Percentiles rank a stretch among this genome's conserved stretches.
Evolutionary conservation across 2,113 vertebrate genomes (phyloP).

Genomic region (Rhynchomys soricoides): DNA sequence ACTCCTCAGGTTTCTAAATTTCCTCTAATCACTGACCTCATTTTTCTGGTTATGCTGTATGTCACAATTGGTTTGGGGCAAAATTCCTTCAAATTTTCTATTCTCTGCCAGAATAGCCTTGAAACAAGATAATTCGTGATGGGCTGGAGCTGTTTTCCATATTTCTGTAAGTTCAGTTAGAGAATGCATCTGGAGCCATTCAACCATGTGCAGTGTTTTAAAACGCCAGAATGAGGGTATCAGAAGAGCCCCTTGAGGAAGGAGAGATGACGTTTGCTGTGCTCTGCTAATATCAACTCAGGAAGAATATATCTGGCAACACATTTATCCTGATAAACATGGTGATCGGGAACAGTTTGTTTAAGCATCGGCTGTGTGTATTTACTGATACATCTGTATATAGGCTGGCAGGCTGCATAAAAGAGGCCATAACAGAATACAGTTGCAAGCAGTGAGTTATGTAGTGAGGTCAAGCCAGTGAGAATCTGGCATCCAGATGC

Average conservation of each 20-base stretch:
- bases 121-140: conserved; percentile 48
- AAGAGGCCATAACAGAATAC: conserved; percentile 72
- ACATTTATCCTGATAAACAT: conserved; percentile 82
- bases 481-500: conserved; percentile 64
- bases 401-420: conserved; percentile 79
- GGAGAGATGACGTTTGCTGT: conserved; percentile 72
- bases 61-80: conserved; percentile 30
- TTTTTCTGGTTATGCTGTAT: conserved; percentile 23
- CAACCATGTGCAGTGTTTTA: conserved; percentile 74
- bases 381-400: conserved; percentile 79
- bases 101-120: conserved; percentile 17
- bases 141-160: conserved; percentile 67
- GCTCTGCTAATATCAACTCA: conserved; percentile 68
- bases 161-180: conserved; percentile 69
- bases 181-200: conserved; percentile 74
- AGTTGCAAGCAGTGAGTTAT: conserved; percentile 68
- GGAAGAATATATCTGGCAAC: conserved; percentile 70
- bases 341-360: conserved; percentile 72
- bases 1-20: conserved; percentile 39
- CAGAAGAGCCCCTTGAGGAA: conserved; percentile 72
- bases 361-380: conserved; percentile 74
- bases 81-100: conserved; percentile 63
- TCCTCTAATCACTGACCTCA: conserved; percentile 40
- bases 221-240: conserved; percentile 76
- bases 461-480: conserved; percentile 78